These are phyloP conservation scores for Diarsia rubi DNA, from an alignment of 2,888 invertebrate genomes.

Conservation along the genomic window DNA sequence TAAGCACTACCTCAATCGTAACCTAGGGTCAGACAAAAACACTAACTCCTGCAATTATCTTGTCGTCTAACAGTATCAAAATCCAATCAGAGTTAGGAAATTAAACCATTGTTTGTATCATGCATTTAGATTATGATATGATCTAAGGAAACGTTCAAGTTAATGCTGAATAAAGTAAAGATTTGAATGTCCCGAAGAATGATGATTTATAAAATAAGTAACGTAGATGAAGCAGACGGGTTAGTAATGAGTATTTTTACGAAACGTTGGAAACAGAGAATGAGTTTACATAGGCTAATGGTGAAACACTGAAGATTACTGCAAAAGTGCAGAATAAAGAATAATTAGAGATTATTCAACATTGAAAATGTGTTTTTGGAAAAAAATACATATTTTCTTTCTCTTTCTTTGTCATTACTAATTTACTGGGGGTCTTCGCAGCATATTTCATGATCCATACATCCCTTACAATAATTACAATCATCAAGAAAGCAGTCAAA, in stretches of 20 bases:
- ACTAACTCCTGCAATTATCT: slow-evolving; percentile 30
- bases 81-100: slow-evolving; percentile 14
- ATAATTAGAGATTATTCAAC: not conserved
- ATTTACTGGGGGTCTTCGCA: not conserved
- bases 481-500: not conserved
- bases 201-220: not conserved
- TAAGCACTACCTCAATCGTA: not conserved
- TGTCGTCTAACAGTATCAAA: slow-evolving; percentile 20
- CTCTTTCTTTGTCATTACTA: not conserved
- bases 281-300: not conserved
- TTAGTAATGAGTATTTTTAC: no score
- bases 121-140: not conserved
- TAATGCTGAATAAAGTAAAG: not conserved
- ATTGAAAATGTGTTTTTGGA: not conserved
- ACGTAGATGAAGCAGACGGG: no score
- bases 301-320: not conserved
- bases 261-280: not conserved
- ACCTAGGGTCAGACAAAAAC: slow-evolving; percentile 17
- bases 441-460: not conserved
- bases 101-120: slow-evolving; percentile 14
- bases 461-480: not conserved
- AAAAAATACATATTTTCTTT: not conserved
- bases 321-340: not conserved
- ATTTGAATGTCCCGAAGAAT: not conserved
- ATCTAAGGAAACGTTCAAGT: not conserved